These are phyloP conservation scores for Notothenia coriiceps DNA, from an alignment of 2,113 vertebrate species.

Conservation along the genomic window DNA sequence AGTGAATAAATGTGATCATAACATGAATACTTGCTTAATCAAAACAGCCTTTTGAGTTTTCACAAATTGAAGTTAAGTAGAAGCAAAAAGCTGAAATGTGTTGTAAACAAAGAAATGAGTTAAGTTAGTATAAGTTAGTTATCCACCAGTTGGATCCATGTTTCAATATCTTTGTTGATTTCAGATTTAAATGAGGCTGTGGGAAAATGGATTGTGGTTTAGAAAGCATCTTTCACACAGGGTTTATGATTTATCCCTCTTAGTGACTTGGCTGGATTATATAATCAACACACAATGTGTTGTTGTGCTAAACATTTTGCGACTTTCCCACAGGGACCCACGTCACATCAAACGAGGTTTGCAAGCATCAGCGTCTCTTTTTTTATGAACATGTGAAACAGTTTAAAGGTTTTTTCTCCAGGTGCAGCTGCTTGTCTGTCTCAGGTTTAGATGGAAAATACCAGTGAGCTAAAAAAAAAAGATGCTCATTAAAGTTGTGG, in stretches of 20 bases:
- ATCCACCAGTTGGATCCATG: background rate
- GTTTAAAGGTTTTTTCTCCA: slow-evolving; percentile 57
- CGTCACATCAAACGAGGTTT: slow-evolving; percentile 17
- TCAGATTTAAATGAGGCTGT: background rate
- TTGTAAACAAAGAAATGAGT: background rate
- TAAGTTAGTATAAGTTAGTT: background rate
- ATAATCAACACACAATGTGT: background rate
- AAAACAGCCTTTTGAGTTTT: too few relatives aligned
- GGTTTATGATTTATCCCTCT: slow-evolving; percentile 8
- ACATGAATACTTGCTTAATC: too few relatives aligned
- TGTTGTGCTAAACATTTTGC: slow-evolving; percentile 36
- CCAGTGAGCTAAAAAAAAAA: slow-evolving; percentile 21
- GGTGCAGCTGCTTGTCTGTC: slow-evolving; percentile 46
- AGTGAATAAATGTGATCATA: too few relatives aligned
- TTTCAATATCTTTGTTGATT: background rate
- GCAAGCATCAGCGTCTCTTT: slow-evolving; percentile 44
- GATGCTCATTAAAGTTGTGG: slow-evolving; percentile 34
- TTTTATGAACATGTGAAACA: slow-evolving; percentile 64
- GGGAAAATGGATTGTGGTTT: background rate
- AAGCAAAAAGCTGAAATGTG: too few relatives aligned
- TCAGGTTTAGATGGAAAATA: slow-evolving; percentile 67
- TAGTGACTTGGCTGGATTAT: slow-evolving; percentile 1
- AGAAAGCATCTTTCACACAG: background rate
- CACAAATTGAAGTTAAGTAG: too few relatives aligned
- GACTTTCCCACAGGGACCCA: slow-evolving; percentile 20